Evolutionary conservation across 1,140 invertebrate species (phyloP).

Genomic region (Drosophila subobscura): DNA sequence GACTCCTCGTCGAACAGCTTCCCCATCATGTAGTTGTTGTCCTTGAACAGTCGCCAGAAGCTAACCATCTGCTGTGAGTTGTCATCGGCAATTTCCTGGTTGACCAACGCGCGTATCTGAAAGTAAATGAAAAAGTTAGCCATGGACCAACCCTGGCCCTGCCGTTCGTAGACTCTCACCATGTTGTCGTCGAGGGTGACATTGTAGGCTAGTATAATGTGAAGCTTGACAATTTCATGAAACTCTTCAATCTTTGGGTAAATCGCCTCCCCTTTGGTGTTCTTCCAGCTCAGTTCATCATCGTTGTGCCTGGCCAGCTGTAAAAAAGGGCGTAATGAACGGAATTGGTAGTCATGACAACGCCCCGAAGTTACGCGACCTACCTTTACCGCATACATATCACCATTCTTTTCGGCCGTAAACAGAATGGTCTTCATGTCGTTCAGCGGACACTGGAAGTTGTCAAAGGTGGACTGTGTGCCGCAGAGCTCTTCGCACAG

Average conservation of each 20-base stretch:
- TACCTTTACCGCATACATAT: conserved; percentile 77
- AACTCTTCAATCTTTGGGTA: conserved; percentile 80
- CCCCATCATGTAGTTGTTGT: conserved; percentile 83
- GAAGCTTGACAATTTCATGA: conserved; percentile 76
- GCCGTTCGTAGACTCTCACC: conserved; percentile 32
- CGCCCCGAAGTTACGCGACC: conserved; percentile 34
- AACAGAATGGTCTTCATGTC: conserved; percentile 74
- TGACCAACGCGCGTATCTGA: conserved; percentile 71
- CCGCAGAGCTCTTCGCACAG: conserved; percentile 75
- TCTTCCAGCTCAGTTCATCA: conserved; percentile 73
- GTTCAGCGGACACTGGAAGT: conserved; percentile 73
- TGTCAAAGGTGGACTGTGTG: conserved; percentile 56
- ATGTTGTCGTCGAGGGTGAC: conserved; percentile 81
- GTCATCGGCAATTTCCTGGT: conserved; percentile 76
- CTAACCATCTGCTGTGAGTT: conserved; percentile 77
- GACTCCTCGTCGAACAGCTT: conserved; percentile 80
- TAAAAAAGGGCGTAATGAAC: neutral
- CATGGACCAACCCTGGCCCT: too few species aligned
- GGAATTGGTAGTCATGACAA: conserved; percentile 26
- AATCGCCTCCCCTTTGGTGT: conserved; percentile 59
- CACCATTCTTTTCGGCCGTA: conserved; percentile 76
- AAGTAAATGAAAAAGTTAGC: neutral
- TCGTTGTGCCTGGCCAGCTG: conserved; percentile 71
- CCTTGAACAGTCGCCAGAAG: conserved; percentile 76
- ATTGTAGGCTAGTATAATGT: conserved; percentile 78